Conservation (phyloP, 1,140 invertebrate genomes). For the Rhyacophila brunnea region DNA sequence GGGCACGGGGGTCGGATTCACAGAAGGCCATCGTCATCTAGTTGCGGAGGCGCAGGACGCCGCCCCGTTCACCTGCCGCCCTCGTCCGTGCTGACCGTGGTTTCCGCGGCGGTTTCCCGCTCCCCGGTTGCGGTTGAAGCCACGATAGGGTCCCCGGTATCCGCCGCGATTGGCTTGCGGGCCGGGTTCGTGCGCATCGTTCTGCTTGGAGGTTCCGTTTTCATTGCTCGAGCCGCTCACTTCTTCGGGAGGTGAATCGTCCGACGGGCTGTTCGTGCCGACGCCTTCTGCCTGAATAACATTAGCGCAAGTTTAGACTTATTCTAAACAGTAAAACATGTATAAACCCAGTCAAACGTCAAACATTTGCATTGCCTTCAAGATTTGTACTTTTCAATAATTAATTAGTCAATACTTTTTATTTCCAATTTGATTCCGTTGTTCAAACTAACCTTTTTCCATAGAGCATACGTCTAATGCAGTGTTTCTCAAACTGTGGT, state of each 20-base stretch:
- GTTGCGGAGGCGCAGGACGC: conserved; percentile 27
- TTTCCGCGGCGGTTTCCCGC: conserved; percentile 43
- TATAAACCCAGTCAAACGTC: not conserved
- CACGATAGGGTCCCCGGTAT: conserved; percentile 38
- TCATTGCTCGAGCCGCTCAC: conserved; percentile 8
- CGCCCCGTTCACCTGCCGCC: conserved; percentile 26
- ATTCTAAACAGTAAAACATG: not conserved
- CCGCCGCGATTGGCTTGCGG: conserved; percentile 20
- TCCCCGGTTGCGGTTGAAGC: conserved; percentile 44
- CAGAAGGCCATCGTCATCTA: conserved; percentile 34
- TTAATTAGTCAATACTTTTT: too few species aligned
- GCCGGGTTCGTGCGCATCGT: conserved; percentile 10
- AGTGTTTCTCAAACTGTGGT: too few species aligned
- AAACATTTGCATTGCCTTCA: too few species aligned
- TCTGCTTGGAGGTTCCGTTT: conserved; percentile 2
- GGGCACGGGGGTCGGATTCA: conserved; percentile 10
- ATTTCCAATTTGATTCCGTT: too few species aligned
- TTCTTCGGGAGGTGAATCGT: conserved; percentile 18
- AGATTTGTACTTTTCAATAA: too few species aligned
- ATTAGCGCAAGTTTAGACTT: not conserved
- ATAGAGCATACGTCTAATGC: too few species aligned
- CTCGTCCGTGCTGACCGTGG: conserved; percentile 11
- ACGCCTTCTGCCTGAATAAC: conserved; percentile 4
- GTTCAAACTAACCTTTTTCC: too few species aligned
- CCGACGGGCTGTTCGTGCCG: conserved; percentile 18